These are phyloP conservation scores for Rhincodon typus DNA, from an alignment of 2,797 vertebrate species.

Conservation along the genomic window DNA sequence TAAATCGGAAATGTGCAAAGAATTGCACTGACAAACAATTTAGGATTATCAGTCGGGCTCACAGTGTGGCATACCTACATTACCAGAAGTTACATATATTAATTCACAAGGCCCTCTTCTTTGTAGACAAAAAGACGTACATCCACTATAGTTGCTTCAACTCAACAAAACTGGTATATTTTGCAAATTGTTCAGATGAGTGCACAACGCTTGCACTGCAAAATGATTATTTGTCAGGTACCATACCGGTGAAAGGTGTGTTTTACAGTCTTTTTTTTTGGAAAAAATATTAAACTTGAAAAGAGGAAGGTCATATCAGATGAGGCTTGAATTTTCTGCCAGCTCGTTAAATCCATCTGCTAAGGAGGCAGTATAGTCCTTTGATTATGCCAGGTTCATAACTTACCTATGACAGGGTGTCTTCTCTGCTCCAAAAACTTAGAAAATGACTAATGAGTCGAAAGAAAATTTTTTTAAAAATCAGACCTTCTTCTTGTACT, in stretches of 20 bases:
- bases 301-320: neutral
- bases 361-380: neutral
- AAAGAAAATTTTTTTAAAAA: neutral
- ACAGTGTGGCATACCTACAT: too few species aligned
- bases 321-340: neutral
- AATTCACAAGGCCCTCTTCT: too few species aligned
- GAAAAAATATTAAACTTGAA: neutral
- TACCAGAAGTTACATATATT: too few species aligned
- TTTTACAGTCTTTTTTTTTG: neutral
- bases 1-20: too few species aligned
- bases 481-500: neutral
- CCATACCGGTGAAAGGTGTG: too few species aligned
- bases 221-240: neutral
- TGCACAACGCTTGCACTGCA: too few species aligned
- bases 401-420: neutral
- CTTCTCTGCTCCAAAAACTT: neutral
- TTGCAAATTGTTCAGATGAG: too few species aligned
- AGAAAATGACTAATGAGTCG: neutral
- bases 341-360: neutral
- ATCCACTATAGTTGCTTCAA: too few species aligned
- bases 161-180: too few species aligned
- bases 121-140: too few species aligned
- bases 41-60: too few species aligned
- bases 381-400: neutral
- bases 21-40: too few species aligned